Conservation (phyloP, 2,797 vertebrate species). For the Coilia nasus region DNA sequence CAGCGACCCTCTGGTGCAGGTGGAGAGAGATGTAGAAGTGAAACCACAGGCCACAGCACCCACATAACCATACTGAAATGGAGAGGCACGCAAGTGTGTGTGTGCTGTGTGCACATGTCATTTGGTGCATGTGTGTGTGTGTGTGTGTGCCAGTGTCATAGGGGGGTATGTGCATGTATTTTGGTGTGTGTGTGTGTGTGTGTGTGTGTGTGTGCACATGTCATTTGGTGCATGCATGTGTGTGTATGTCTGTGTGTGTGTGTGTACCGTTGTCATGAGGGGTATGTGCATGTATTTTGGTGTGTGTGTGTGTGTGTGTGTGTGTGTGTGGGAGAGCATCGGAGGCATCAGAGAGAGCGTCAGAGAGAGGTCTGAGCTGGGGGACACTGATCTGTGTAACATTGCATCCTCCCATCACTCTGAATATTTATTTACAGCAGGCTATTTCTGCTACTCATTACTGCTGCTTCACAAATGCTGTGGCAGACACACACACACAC, state of each 20-base stretch:
- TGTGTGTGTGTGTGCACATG: neutral
- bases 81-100: neutral
- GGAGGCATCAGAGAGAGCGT: no score
- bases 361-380: neutral
- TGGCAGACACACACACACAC: neutral
- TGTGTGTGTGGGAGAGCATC: no score
- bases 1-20: neutral
- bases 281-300: no score
- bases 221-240: no score
- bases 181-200: neutral
- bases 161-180: no score
- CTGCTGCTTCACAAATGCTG: neutral
- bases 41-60: neutral
- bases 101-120: neutral
- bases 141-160: neutral
- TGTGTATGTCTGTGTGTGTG: neutral
- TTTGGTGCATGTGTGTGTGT: neutral
- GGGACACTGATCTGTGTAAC: neutral
- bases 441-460: constrained; percentile 14
- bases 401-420: neutral
- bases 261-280: neutral
- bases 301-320: no score
- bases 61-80: neutral
- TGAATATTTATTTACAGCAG: constrained; percentile 8
- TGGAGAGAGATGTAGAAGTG: neutral